phyloP scores from a whole-genome alignment of 2,113 vertebrate genomes.

The Tachycineta bicolor region DNA sequence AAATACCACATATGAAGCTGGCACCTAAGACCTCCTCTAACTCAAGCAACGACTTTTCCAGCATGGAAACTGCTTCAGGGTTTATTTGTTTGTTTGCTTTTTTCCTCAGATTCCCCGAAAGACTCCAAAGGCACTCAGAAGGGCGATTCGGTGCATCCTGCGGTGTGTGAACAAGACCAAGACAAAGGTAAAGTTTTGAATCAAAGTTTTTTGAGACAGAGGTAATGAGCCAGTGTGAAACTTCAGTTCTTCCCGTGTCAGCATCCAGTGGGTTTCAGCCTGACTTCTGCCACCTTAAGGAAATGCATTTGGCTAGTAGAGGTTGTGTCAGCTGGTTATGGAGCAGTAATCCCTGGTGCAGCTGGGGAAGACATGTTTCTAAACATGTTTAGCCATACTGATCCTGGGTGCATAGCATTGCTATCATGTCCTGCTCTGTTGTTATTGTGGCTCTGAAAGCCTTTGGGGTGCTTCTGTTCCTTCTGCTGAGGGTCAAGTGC shows the following conservation, averaged over 20 bases:
- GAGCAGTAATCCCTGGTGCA: background rate
- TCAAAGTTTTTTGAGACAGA: background rate
- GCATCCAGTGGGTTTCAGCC: background rate
- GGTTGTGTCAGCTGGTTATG: background rate
- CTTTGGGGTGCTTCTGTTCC: background rate
- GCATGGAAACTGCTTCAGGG: background rate
- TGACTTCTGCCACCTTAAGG: background rate
- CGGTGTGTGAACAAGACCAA: slow-evolving; percentile 53
- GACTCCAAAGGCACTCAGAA: slow-evolving; percentile 8
- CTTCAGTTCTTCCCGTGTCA: background rate
- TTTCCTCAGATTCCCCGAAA: slow-evolving; percentile 63
- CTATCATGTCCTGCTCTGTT: background rate
- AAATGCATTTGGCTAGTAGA: background rate
- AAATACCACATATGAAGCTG: background rate
- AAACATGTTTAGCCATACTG: background rate
- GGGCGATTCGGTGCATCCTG: slow-evolving; percentile 9
- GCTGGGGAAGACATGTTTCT: background rate
- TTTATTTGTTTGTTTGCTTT: slow-evolving; percentile 31
- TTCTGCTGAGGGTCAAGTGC: background rate
- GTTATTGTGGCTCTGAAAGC: background rate
- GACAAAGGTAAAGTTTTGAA: slow-evolving; percentile 56
- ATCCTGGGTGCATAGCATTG: background rate
- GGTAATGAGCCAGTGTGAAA: background rate
- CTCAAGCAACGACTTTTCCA: background rate
- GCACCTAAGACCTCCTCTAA: background rate